Conservation (phyloP, 2,113 vertebrate genomes). For the Sphyrna mokarran region DNA sequence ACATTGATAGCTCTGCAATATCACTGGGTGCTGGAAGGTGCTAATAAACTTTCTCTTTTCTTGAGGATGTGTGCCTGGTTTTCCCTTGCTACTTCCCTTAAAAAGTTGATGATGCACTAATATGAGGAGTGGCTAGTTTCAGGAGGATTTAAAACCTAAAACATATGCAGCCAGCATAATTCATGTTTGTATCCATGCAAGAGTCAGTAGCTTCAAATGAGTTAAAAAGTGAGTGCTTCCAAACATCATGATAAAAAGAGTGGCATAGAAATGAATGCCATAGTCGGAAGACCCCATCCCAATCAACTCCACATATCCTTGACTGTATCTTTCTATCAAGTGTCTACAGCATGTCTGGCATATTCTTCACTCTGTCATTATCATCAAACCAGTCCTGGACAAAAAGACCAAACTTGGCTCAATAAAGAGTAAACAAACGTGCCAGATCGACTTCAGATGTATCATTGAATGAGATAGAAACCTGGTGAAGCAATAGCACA, state of each 20-base stretch:
- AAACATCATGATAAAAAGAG: no score
- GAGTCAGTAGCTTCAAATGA: not conserved
- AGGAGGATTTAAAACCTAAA: not conserved
- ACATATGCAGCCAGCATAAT: not conserved
- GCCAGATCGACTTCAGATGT: no score
- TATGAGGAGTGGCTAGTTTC: not conserved
- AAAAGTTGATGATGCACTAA: not conserved
- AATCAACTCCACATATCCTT: not conserved
- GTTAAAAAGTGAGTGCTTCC: not conserved
- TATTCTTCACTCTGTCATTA: no score
- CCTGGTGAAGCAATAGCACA: no score
- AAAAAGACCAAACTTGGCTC: no score
- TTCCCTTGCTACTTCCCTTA: not conserved
- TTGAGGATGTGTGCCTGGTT: not conserved
- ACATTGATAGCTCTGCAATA: not conserved
- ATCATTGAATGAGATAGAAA: no score
- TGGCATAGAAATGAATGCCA: not conserved
- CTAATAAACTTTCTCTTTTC: not conserved
- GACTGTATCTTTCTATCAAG: not conserved
- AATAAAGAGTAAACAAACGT: no score
- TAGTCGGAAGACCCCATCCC: not conserved
- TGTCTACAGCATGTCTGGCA: not conserved
- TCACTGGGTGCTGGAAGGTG: not conserved
- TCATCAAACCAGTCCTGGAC: no score
- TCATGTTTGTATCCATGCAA: not conserved